These are phyloP conservation scores for Volucella bombylans DNA, from an alignment of 2,888 invertebrate genomes.

Conservation along the genomic window DNA sequence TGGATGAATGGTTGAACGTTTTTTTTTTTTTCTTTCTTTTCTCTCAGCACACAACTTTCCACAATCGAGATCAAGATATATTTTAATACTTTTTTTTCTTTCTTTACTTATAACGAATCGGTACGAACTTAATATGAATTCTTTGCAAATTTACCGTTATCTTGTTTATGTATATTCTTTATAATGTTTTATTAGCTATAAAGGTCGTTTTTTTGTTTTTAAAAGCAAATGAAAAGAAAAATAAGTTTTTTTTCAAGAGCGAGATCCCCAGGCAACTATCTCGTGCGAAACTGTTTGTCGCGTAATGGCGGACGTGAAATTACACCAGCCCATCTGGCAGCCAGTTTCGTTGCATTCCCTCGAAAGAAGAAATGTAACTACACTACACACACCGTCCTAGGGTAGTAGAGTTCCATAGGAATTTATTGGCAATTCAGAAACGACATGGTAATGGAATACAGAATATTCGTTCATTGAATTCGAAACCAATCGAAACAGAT, in stretches of 20 bases:
- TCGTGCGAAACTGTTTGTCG: conserved; percentile 77
- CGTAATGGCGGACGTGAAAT: conserved; percentile 77
- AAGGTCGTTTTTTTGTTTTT: conserved; percentile 22
- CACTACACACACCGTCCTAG: conserved; percentile 68
- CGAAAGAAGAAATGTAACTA: conserved; percentile 75
- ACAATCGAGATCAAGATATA: conserved; percentile 34
- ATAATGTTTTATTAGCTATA: conserved; percentile 40
- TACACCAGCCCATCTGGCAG: conserved; percentile 72
- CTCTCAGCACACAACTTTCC: conserved; percentile 61
- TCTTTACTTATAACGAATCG: conserved; percentile 35
- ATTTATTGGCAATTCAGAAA: conserved; percentile 30
- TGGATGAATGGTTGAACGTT: conserved; percentile 51
- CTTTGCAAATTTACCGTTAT: conserved; percentile 58
- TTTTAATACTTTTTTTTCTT: conserved; percentile 32
- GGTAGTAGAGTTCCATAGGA: conserved; percentile 53
- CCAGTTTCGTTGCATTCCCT: conserved; percentile 74
- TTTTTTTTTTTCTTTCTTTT: conserved; percentile 28
- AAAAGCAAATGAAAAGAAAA: conserved; percentile 12
- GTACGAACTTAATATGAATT: conserved; percentile 31
- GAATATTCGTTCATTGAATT: neutral
- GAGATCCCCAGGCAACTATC: conserved; percentile 57
- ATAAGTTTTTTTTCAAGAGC: conserved; percentile 31
- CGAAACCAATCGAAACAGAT: neutral
- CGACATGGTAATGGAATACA: conserved; percentile 25
- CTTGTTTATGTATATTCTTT: conserved; percentile 32